Evolutionary conservation across 2,888 invertebrate species (phyloP), one percentile per base, ranked within the genome.

Genomic region (Brachypterus glaber): DNA sequence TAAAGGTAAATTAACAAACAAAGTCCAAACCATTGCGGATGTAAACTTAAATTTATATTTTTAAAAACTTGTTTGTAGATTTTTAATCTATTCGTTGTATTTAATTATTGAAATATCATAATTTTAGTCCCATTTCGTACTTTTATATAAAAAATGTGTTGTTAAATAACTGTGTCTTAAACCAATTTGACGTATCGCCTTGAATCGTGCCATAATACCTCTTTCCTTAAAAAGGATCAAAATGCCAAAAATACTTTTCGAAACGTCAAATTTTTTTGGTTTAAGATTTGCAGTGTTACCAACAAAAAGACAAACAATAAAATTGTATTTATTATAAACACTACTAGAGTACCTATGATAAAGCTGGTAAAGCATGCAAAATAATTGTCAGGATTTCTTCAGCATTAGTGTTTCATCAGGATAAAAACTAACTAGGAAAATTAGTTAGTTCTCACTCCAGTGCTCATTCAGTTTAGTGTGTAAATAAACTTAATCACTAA

Each of bases 311-410:
- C 48, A 45, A 36, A 50, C 41, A 44, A 40, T 41, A 45, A 49
- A 50, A 43, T 48, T 47, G 46, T 50, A 48, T 52, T 52, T 50
- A 48, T 50, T 46, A 27, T 16, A 33, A 35, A 48, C 54, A 62
- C 64, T 66, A 66, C 65, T 66, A 64, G 63, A 64, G 65, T 66
- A 66, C 65, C 65, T 66, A 64, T 62, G 50, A 53, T 57, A 50
- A 54, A 54, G 60, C 57, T 58, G 60, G 59, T 51, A 54, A 53
- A 57, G 58, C 57, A 54, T 57, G 58, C 52, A 54, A n/a, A n/a
- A 57, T 52, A 41, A 46, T 50, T 50, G 58, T 54, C 51, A 51
- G 53, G 54, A 54, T 58, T 55, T 9, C 52, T 60, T 60, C 58
- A 56, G 53, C 59, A 58, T 56, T 57, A n/a, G n/a, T n/a, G n/a